Base-by-base conservation (phyloP, 2,888 invertebrate genomes). In the Lordiphosa andalusiaca region DNA sequence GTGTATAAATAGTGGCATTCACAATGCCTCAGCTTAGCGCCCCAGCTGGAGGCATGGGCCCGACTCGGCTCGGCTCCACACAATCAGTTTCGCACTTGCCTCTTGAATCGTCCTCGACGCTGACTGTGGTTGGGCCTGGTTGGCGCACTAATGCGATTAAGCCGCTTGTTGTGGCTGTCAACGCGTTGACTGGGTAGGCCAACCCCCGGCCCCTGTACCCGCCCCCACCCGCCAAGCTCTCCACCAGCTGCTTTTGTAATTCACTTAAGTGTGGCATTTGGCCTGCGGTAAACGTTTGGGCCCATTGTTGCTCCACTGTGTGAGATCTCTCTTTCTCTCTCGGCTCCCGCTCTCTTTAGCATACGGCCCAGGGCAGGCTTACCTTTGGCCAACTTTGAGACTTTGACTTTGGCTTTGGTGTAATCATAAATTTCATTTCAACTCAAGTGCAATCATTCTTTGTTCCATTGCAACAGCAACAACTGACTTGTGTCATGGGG, bases 121-220 rank as follows among this genome's bases (percentile, higher is more conserved):
- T 47, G 30, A n/a, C 12, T 21, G n/a, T 30, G 57, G 66, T 53
- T 52, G 64, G 53, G 65, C 53, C 53, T 46, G 53, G 21, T 39
- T 56, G 47, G 47, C 66, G 40, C 73, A 80, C 84, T 83, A 86
- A 83, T 86, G 84, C 85, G 86, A 85, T 83, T 83, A 83, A 83
- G 85, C 84, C 86, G 82, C 86, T 83, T 86, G 83, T 83, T 83
- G 86, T 83, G 85, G 85, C 82, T 86, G 86, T 83, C 86, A 83
- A 83, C 86, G 86, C 86, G 85, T 78, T 85, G 77, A 78, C 77
- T 84, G 80, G 53, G 64, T 74, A 60, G 61, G 61, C 58, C 58
- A 21, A 40, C 35, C 53, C 6, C 7, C 30, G 44, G 16, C 16
- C 16, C 7, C 30, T n/a, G n/a, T n/a, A 44, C 6, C 7, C 30